A percentile compares a stretch with the other conserved stretches of the same genome.
These are phyloP conservation scores for Sabatieria punctata DNA, from an alignment of 2,888 invertebrate genomes.

Conservation along the genomic window DNA sequence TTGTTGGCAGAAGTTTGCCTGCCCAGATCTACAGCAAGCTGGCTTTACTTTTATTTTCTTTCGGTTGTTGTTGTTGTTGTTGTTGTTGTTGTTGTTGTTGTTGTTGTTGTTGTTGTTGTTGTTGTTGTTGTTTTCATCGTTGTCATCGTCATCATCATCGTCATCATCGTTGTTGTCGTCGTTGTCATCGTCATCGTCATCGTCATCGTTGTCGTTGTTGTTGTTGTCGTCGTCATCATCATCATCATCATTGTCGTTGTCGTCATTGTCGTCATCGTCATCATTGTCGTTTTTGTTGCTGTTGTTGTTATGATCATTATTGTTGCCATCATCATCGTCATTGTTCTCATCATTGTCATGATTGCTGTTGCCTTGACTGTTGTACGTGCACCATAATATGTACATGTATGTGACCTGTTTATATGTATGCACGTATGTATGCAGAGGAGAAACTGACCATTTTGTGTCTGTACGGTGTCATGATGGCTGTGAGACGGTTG, in stretches of 20 bases:
- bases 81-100: no score
- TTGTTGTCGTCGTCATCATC: background rate
- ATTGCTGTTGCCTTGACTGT: no score
- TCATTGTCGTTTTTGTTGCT: background rate
- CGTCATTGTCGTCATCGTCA: background rate
- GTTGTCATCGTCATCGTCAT: background rate
- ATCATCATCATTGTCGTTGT: background rate
- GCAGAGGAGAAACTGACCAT: no score
- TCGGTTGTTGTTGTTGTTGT: background rate
- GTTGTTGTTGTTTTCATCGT: no score
- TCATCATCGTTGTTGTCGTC: no score
- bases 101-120: no score
- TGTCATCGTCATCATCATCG: no score
- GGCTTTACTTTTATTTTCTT: background rate
- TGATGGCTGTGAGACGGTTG: no score
- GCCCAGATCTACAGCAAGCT: background rate
- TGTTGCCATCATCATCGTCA: background rate
- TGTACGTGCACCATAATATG: no score
- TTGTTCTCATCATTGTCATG: background rate
- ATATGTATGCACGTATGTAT: no score
- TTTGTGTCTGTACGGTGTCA: no score
- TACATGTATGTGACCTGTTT: no score
- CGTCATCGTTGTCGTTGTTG: background rate
- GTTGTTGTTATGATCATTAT: background rate
- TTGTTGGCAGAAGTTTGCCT: background rate